Base-by-base conservation (phyloP, 2,113 vertebrate species). In the Dermatemys mawii region DNA sequence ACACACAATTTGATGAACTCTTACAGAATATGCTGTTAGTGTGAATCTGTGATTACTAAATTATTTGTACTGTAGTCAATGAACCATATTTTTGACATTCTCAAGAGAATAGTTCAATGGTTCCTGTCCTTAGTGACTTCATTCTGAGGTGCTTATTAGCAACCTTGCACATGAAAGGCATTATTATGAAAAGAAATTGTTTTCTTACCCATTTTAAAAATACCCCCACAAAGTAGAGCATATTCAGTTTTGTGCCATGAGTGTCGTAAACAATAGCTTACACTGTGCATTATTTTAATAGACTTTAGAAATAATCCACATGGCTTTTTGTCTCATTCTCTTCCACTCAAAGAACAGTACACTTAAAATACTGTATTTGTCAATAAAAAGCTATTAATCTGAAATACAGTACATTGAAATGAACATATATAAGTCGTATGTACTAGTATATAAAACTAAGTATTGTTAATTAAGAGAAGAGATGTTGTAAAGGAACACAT, bases 391-490 rank as follows among this genome's bases (percentile, higher is more conserved):
- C 78, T 1, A 0, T 55, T 94, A 27, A 0, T 60, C 5, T 21
- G 38, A 92, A 6, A 27, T 16, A 60, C 3, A 5, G 2, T 0
- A 83, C 14, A 2, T 32, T 24, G 46, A 73, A 53, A 35, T 0
- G 78, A 27, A 38, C 4, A 0, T 0, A 8, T 0, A 5, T 1
- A 24, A 80, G 63, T 85, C 32, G 14, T 89, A 2, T 21, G 1
- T 38, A 14, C 46, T 49, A 51, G 21, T 29, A 26, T 75, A 88
- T 50, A 2, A 26, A 70, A 1, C 35, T 0, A 21, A 63, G 63
- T 8, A 38, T 32, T 67, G 0, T 50, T 60, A 24, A 6, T 46
- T 67, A 55, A 2, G 50, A 4, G 27, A 6, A 67, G 57, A 24
- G 63, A 3, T 0, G 0, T 17, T 48, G 60, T 63, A 27, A 57